A percentile compares a stretch with the other conserved stretches of the same genome.
Conservation (phyloP, 2,888 invertebrate species). For the Drosophila sordidapex region DNA sequence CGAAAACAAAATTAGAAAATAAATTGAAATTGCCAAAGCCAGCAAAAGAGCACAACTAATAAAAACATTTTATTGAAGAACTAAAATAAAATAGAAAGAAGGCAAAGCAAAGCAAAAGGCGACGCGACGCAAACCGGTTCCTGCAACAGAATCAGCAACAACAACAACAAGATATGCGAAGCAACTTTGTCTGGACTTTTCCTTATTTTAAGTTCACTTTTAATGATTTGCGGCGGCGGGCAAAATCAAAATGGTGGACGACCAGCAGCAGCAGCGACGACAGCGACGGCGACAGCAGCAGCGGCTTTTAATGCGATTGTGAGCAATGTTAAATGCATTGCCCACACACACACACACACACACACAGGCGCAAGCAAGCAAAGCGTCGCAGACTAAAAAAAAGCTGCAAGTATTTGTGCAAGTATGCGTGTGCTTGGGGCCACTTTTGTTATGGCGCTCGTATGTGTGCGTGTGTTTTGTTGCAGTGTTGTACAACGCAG, state of each 20-base stretch:
- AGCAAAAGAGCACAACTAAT: slow-evolving; percentile 36
- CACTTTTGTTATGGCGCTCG: slow-evolving; percentile 67
- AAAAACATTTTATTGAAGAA: slow-evolving; percentile 14
- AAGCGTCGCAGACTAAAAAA: slow-evolving; percentile 49
- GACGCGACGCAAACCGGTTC: slow-evolving; percentile 70
- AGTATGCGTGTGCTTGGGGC: slow-evolving; percentile 61
- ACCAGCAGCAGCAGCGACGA: slow-evolving; percentile 46
- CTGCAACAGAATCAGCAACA: slow-evolving; percentile 27
- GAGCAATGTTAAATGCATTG: slow-evolving; percentile 79
- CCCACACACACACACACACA: slow-evolving; percentile 39
- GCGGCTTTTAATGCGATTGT: slow-evolving; percentile 79
- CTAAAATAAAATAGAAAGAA: slow-evolving; percentile 19
- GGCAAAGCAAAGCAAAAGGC: slow-evolving; percentile 44
- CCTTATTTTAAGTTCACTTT: slow-evolving; percentile 79
- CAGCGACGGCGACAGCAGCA: slow-evolving; percentile 51
- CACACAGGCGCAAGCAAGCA: slow-evolving; percentile 33
- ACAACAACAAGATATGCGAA: slow-evolving; percentile 35
- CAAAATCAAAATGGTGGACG: slow-evolving; percentile 83
- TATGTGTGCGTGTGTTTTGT: slow-evolving; percentile 36
- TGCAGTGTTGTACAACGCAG: slow-evolving; percentile 10
- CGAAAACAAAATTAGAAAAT: slow-evolving; percentile 33
- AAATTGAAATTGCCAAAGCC: slow-evolving; percentile 42
- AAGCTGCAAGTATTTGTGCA: slow-evolving; percentile 41
- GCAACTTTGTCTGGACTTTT: slow-evolving; percentile 79
- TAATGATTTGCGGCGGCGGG: slow-evolving; percentile 70